Base-by-base conservation (phyloP, 2,113 vertebrate species). In the Epinephelus lanceolatus region DNA sequence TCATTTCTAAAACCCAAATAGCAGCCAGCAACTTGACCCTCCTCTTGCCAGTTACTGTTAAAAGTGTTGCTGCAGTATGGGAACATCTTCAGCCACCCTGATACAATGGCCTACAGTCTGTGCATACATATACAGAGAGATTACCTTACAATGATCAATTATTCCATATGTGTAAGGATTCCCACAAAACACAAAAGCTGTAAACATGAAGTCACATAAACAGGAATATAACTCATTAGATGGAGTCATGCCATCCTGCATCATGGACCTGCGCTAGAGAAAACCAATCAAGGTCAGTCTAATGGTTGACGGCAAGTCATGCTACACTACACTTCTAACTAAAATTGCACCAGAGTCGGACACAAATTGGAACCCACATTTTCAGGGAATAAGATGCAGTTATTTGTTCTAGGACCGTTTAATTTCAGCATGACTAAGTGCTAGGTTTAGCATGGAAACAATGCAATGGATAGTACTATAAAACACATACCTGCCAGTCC, bases 401-500 rank as follows among this genome's bases (percentile, higher is more conserved):
- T 2, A 15, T 17, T 10, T 17, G 12, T 55, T 55, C 15, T 59
- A 8, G 18, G 2, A 18, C 51, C n/a, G 2, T 0, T 71, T 21
- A 57, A 12, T 23, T 11, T 12, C 18, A 61, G 1, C 40, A 73
- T 30, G 18, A 21, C 4, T 17, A 73, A 47, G 51, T 0, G 6
- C 19, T 14, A 21, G 27, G 67, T n/a, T 3, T 69, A 5, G 25
- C 19, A n/a, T 52, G 6, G 49, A 33, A 13, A 51, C 45, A 42
- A 21, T 66, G n/a, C 7, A 49, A n/a, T 6, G 17, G 14, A 27
- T 27, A 59, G 5, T 53, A 37, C 11, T 33, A 13, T 45, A 37
- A 40, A 5, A 95, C 95, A 37, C 95, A n/a, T 91, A 99, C 98
- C 98, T 96, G 96, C 91, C 81, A 99, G 97, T 13, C 98, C 98